Evolutionary conservation across 2,113 vertebrate species (phyloP).

Genomic region (Parotia lawesii): DNA sequence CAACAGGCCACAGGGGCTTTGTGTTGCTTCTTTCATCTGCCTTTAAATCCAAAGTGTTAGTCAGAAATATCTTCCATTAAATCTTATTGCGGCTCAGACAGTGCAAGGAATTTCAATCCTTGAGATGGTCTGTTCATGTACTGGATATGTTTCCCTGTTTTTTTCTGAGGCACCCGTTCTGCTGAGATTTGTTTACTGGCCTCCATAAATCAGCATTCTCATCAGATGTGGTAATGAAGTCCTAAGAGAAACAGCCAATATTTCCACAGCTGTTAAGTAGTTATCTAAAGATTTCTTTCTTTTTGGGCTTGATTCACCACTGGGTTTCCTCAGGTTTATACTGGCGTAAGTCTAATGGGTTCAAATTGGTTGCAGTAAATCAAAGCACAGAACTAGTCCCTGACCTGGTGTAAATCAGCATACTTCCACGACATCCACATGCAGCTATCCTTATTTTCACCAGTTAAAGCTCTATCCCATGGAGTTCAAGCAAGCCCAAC

Average conservation of each 20-base stretch:
- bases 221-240: slow-evolving; percentile 40
- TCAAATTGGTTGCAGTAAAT: slow-evolving; percentile 46
- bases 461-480: background rate
- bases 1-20: slow-evolving; percentile 41
- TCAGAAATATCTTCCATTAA: background rate
- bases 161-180: background rate
- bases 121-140: background rate
- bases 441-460: background rate
- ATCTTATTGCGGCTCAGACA: background rate
- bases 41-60: slow-evolving; percentile 19
- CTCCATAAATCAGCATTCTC: slow-evolving; percentile 54
- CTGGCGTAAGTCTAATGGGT: slow-evolving; percentile 17
- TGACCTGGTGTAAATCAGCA: slow-evolving; percentile 8
- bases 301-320: slow-evolving; percentile 17
- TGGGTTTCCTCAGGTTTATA: slow-evolving; percentile 29
- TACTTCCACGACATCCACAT: background rate
- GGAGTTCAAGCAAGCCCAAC: background rate
- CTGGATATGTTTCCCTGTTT: background rate
- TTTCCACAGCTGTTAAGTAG: background rate
- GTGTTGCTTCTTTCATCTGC: background rate
- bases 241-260: background rate
- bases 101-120: background rate
- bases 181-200: slow-evolving; percentile 29
- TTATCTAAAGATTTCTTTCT: slow-evolving; percentile 40
- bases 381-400: background rate